These are phyloP conservation scores for Ateles fusciceps DNA, from an alignment of 2,797 vertebrate genomes.

Conservation along the genomic window DNA sequence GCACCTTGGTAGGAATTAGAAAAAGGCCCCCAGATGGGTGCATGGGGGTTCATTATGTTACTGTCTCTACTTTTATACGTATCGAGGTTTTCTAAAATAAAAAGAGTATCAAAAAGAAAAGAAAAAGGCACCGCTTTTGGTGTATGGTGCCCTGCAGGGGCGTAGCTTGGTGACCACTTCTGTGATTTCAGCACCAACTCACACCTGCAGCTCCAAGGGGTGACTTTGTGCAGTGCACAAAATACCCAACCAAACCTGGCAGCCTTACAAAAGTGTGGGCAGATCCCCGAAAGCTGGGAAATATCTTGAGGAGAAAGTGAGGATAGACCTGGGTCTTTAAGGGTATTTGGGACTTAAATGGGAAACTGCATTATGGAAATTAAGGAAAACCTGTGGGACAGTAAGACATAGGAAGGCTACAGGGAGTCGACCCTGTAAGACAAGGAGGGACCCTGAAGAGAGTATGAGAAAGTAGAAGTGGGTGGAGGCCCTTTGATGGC, in stretches of 20 bases:
- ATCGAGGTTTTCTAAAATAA: neutral
- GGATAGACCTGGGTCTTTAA: neutral
- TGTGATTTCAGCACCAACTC: neutral
- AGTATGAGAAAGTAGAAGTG: neutral
- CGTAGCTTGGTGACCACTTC: neutral
- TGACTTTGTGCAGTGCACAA: neutral
- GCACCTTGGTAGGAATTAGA: neutral
- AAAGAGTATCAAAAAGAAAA: neutral
- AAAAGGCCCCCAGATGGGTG: neutral
- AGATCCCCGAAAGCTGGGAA: neutral
- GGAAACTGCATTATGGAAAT: neutral
- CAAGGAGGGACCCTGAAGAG: neutral
- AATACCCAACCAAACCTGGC: neutral
- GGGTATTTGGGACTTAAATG: neutral
- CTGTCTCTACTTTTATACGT: neutral
- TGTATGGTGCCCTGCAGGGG: neutral
- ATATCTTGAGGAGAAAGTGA: neutral
- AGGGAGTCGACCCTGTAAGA: neutral
- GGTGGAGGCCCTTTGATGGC: neutral
- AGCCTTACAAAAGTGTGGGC: neutral
- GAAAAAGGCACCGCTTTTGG: neutral
- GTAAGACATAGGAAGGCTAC: neutral
- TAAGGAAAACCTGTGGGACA: neutral
- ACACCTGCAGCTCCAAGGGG: neutral
- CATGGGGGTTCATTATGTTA: neutral